Percentiles rank a stretch among this genome's conserved stretches.
Conservation (phyloP, 2,888 invertebrate species). For the Apodemia hepburni region DNA sequence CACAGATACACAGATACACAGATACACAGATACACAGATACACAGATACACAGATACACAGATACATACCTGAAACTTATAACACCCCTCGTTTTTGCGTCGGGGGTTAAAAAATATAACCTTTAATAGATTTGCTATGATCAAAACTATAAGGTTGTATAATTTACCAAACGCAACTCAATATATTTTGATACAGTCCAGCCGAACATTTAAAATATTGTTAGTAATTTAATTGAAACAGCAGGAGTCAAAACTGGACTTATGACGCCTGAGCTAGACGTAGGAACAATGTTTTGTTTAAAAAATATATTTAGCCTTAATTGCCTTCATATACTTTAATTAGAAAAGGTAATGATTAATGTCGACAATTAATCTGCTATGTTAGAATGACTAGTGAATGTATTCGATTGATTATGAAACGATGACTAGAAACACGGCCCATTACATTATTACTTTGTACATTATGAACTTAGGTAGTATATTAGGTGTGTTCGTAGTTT, state of each 20-base stretch:
- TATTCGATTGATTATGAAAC: slow-evolving; percentile 12
- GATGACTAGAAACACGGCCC: slow-evolving; percentile 10
- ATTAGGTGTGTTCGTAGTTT: neutral
- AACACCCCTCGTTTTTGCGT: too few species aligned
- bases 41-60: too few species aligned
- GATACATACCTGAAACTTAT: too few species aligned
- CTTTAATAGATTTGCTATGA: slow-evolving; percentile 23
- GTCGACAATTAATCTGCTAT: slow-evolving; percentile 51
- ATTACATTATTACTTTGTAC: slow-evolving; percentile 4
- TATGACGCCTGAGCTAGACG: slow-evolving; percentile 47
- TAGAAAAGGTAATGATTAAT: slow-evolving; percentile 62
- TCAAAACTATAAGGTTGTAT: slow-evolving; percentile 40
- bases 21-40: too few species aligned
- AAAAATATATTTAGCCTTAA: slow-evolving; percentile 68
- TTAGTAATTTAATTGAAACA: slow-evolving; percentile 79
- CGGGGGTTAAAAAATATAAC: too few species aligned
- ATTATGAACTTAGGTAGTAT: neutral
- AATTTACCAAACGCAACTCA: slow-evolving; percentile 43
- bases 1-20: too few species aligned
- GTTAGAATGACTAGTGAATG: slow-evolving; percentile 34
- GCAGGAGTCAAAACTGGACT: slow-evolving; percentile 58
- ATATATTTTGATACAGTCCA: slow-evolving; percentile 64
- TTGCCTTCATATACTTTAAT: slow-evolving; percentile 68
- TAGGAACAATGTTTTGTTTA: slow-evolving; percentile 72
- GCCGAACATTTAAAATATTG: slow-evolving; percentile 72